Evolutionary conservation across 2,797 vertebrate species (phyloP).

Genomic region (Brotula barbata): DNA sequence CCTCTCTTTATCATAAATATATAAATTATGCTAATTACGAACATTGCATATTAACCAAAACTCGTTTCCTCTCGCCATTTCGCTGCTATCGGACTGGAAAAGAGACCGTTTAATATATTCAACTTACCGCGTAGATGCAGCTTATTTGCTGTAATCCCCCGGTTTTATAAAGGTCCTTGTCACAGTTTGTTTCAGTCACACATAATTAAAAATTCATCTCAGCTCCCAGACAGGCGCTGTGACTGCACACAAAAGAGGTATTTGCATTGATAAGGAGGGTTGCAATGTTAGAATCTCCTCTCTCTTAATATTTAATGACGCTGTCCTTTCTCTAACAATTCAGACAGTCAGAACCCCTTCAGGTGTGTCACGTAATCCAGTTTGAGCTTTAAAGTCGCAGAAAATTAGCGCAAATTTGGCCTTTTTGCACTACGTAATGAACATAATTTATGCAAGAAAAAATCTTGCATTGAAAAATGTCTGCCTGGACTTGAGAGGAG

Average conservation of each 20-base stretch:
- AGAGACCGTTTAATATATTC: constrained; percentile 51
- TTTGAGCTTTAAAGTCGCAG: constrained; percentile 73
- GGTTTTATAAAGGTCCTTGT: constrained; percentile 73
- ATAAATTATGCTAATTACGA: constrained; percentile 99
- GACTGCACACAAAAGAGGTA: constrained; percentile 84
- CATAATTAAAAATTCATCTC: constrained; percentile 90
- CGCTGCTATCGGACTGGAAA: constrained; percentile 49
- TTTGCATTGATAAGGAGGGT: constrained; percentile 86
- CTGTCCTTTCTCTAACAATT: constrained; percentile 67
- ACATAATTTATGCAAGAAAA: constrained; percentile 98
- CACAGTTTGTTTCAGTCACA: constrained; percentile 81
- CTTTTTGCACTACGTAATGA: constrained; percentile 98
- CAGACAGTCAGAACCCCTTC: constrained; percentile 54
- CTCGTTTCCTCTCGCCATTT: constrained; percentile 80
- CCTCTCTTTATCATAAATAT: constrained; percentile 99
- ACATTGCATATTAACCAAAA: constrained; percentile 97
- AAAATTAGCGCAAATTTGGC: constrained; percentile 86
- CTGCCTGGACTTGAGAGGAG: constrained; percentile 81
- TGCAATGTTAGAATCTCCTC: constrained; percentile 74
- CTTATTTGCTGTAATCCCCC: constrained; percentile 70
- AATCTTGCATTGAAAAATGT: constrained; percentile 91
- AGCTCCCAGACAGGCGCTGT: constrained; percentile 82
- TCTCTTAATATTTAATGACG: constrained; percentile 79
- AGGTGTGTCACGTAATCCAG: constrained; percentile 53
- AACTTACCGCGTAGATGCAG: constrained; percentile 80